Evolutionary conservation across 2,113 vertebrate genomes (phyloP), one percentile per base, ranked within the genome.

Genomic region (Malurus elegans): DNA sequence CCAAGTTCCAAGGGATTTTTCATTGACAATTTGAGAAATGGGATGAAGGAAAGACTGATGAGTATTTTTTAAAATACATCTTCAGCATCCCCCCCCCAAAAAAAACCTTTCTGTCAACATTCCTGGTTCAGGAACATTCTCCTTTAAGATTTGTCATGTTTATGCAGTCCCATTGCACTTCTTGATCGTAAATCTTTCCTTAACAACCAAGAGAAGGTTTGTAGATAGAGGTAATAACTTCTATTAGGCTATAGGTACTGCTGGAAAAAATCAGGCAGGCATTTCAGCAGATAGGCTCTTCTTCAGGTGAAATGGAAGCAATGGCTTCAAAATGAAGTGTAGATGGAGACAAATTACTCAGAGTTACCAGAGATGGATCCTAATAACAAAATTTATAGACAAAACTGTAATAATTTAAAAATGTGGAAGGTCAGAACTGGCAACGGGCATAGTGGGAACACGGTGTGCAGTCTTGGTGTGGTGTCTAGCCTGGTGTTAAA

Each of bases 1-100:
- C n/a, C 36, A 45, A 17, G 67, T 96, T 85, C 25, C 32, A n/a
- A 58, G 54, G 61, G 40, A 53, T 72, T 87, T 93, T 94, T 94
- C 32, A 14, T 5, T 84, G 32, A 16, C 31, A 78, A 19, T 47
- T 70, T 91, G 91, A 42, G 64, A 31, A 95, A 88, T 1, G 19
- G 67, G 45, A 38, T 65, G 75, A 84, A 91, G 70, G 51, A 56
- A 76, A 92, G 67, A 58, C 26, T 18, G 28, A 69, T 81, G 32
- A 40, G 56, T 60, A 9, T 18, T 69, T 91, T 95, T 72, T 14
- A 45, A 67, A 94, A 62, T 50, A 44, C 5, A 19, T 74, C 25
- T 78, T 89, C 16, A 75, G 16, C 48, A 67, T 64, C 54, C 51
- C 8, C 47, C 25, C 14, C 24, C 38, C 36, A 38, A 21, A 17